Evolutionary conservation across 2,797 vertebrate species (phyloP).

Genomic region (Kryptolebias ocellatus): DNA sequence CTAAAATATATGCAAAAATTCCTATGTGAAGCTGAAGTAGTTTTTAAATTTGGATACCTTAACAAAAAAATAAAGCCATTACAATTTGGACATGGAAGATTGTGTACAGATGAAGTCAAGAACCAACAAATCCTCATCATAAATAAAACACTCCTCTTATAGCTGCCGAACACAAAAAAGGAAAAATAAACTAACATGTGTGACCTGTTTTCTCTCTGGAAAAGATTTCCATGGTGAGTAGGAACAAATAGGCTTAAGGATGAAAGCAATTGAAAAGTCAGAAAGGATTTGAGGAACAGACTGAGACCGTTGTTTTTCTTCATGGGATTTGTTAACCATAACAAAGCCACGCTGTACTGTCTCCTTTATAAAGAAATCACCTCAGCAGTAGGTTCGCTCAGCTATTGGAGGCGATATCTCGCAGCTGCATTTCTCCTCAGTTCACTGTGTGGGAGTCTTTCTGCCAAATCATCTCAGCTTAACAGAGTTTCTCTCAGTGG

Average conservation of each 20-base stretch:
- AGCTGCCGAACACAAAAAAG: background rate
- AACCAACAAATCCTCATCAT: background rate
- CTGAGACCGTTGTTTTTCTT: constrained; percentile 4
- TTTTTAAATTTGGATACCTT: no score
- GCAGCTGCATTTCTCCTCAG: background rate
- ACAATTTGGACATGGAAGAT: no score
- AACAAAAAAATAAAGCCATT: no score
- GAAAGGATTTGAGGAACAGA: constrained; percentile 13
- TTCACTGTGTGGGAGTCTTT: background rate
- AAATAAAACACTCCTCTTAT: background rate
- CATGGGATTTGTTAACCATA: constrained; percentile 11
- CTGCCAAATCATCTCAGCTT: background rate
- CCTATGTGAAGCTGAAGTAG: no score
- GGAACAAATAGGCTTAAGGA: constrained; percentile 12
- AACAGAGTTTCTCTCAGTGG: background rate
- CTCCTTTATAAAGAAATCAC: background rate
- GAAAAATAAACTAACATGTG: background rate
- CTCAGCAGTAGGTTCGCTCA: background rate
- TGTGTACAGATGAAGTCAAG: no score
- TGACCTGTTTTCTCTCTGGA: constrained; percentile 6
- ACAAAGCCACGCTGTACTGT: background rate
- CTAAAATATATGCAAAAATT: no score
- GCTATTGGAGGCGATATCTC: background rate
- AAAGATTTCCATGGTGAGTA: constrained; percentile 4
- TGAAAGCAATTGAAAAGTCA: constrained; percentile 12